Conservation (phyloP, 2,888 invertebrate genomes). For the Schizaphis graminum region DNA sequence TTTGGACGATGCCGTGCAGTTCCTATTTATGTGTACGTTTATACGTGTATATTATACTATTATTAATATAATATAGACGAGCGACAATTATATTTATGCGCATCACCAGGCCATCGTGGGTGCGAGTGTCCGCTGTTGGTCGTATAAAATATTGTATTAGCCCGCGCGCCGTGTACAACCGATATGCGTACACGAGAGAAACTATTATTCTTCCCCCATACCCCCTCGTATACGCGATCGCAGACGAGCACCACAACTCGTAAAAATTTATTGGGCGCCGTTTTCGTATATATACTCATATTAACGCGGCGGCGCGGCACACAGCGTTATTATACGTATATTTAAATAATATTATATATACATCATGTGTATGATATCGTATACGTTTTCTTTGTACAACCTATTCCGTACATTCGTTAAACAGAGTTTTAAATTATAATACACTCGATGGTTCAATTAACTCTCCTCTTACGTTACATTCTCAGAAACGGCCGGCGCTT, state of each 20-base stretch:
- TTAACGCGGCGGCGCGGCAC: not conserved
- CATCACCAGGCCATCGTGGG: not conserved
- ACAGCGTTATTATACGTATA: not conserved
- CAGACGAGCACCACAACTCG: conserved; percentile 10
- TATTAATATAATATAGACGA: not conserved
- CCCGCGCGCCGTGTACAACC: not conserved
- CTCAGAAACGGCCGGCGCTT: not conserved
- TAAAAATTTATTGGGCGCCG: conserved; percentile 48
- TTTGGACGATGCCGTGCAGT: not conserved
- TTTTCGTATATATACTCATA: not conserved
- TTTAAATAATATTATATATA: not conserved
- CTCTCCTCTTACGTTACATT: not conserved
- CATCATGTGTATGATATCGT: not conserved
- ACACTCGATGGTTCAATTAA: not conserved
- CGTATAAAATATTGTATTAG: not conserved
- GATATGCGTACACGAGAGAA: not conserved
- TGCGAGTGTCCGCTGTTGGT: not conserved
- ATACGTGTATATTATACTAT: not conserved
- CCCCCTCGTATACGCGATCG: not conserved
- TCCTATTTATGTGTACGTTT: not conserved
- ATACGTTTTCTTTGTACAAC: not conserved
- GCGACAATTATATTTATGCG: conserved; percentile 2
- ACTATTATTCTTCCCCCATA: not conserved
- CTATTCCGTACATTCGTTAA: not conserved
- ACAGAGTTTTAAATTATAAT: not conserved